Evolutionary conservation across 2,113 vertebrate species (phyloP).

Genomic region (Todiramphus saurophagus): DNA sequence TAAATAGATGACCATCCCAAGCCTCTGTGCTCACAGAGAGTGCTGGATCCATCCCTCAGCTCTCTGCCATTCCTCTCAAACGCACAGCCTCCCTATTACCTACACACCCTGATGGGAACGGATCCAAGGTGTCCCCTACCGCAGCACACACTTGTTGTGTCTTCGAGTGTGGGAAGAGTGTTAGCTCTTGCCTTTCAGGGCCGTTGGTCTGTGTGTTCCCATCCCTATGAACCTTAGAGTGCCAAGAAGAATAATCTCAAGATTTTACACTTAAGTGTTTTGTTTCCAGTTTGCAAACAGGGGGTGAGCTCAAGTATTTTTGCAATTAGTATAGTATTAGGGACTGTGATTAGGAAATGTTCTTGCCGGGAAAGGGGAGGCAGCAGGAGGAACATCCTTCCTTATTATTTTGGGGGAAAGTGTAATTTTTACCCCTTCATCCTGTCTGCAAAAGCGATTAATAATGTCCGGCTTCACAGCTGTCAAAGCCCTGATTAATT

Average conservation of each 20-base stretch:
- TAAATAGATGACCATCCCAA: rapidly evolving
- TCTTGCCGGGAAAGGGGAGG: neutral
- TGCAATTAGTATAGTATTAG: neutral
- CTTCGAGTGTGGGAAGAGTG: neutral
- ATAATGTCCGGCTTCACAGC: slow-evolving; percentile 53
- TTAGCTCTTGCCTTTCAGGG: neutral
- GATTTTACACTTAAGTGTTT: neutral
- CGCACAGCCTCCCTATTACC: neutral
- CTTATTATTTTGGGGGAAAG: slow-evolving; percentile 14
- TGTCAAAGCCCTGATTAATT: slow-evolving; percentile 68
- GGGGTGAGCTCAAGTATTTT: neutral
- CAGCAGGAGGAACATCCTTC: neutral
- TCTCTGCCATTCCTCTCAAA: neutral
- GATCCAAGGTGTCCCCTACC: too few species aligned
- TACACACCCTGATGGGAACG: rapidly evolving
- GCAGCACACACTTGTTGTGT: rapidly evolving
- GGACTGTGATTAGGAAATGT: neutral
- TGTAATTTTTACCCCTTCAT: slow-evolving; percentile 35
- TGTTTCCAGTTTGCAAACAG: neutral
- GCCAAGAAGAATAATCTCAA: neutral
- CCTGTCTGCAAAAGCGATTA: slow-evolving; percentile 39
- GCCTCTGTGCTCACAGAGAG: neutral
- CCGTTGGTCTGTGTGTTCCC: neutral
- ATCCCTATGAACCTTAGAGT: neutral
- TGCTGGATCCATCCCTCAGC: neutral